These are phyloP conservation scores for Nomada goodeniana DNA, from an alignment of 2,888 invertebrate species.

Conservation along the genomic window DNA sequence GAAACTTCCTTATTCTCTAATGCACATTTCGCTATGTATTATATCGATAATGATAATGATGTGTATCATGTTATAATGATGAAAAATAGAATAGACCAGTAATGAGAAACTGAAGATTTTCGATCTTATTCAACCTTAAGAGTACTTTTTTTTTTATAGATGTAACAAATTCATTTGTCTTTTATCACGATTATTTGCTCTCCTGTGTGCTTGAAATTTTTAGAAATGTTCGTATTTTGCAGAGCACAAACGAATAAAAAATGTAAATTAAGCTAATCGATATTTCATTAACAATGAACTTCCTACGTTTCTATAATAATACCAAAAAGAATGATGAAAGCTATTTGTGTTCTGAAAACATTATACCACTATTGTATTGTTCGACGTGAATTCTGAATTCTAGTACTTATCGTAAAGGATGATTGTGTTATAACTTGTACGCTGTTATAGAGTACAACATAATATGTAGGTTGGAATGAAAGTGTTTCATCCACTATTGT, in stretches of 20 bases:
- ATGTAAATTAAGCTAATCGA: constrained; percentile 13
- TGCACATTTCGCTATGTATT: constrained; percentile 68
- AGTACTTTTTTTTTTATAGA: constrained; percentile 25
- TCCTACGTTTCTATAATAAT: constrained; percentile 4
- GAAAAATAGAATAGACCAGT: constrained; percentile 34
- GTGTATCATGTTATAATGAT: constrained; percentile 45
- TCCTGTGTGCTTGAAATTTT: background rate
- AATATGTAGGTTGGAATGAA: constrained; percentile 77
- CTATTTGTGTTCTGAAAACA: constrained; percentile 10
- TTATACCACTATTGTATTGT: background rate
- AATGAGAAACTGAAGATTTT: constrained; percentile 37
- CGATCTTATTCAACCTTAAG: constrained; percentile 15
- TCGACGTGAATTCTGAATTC: constrained; percentile 17
- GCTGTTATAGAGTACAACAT: constrained; percentile 64
- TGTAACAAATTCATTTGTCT: constrained; percentile 28
- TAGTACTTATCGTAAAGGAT: constrained; percentile 29
- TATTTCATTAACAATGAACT: background rate
- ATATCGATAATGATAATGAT: constrained; percentile 66
- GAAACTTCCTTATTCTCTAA: constrained; percentile 76
- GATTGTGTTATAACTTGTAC: constrained; percentile 51
- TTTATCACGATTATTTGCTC: constrained; percentile 22
- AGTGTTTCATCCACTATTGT: constrained; percentile 76
- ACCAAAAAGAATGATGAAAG: constrained; percentile 6
- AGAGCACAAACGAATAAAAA: constrained; percentile 5
- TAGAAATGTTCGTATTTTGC: background rate